Evolutionary conservation across 1,140 invertebrate species (phyloP).

Genomic region (Chelonus insularis): DNA sequence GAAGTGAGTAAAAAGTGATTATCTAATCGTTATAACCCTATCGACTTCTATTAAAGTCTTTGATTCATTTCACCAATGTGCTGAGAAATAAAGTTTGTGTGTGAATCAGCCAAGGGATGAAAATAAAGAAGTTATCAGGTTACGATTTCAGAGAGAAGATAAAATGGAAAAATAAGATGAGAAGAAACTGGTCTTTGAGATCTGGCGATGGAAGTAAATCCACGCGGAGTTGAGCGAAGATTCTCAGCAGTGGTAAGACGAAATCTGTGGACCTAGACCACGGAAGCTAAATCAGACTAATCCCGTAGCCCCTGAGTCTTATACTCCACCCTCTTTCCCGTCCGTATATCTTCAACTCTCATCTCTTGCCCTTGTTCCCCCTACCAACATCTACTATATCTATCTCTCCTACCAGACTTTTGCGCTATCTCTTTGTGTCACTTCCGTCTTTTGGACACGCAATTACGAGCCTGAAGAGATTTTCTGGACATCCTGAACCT

Average conservation of each 20-base stretch:
- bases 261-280: conserved; percentile 17
- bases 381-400: not conserved
- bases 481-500: conserved; percentile 21
- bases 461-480: conserved; percentile 38
- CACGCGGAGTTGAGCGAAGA: conserved; percentile 20
- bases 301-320: conserved; percentile 18
- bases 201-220: conserved; percentile 22
- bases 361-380: conserved; percentile 10
- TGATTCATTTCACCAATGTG: not conserved
- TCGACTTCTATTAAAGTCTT: not conserved
- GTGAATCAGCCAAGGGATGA: not conserved
- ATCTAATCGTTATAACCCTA: not conserved
- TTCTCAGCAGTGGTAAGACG: conserved; percentile 10
- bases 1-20: no score
- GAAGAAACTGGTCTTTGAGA: not conserved
- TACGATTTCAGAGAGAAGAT: not conserved
- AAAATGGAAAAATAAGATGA: not conserved
- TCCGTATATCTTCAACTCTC: conserved; percentile 15
- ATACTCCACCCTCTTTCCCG: conserved; percentile 7
- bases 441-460: conserved; percentile 33
- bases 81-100: not conserved
- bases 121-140: conserved; percentile 20
- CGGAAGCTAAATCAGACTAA: conserved; percentile 29
- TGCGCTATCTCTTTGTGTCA: conserved; percentile 18
- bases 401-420: not conserved